phyloP scores from a whole-genome alignment of 2,113 vertebrate species.

The Zosterops lateralis region DNA sequence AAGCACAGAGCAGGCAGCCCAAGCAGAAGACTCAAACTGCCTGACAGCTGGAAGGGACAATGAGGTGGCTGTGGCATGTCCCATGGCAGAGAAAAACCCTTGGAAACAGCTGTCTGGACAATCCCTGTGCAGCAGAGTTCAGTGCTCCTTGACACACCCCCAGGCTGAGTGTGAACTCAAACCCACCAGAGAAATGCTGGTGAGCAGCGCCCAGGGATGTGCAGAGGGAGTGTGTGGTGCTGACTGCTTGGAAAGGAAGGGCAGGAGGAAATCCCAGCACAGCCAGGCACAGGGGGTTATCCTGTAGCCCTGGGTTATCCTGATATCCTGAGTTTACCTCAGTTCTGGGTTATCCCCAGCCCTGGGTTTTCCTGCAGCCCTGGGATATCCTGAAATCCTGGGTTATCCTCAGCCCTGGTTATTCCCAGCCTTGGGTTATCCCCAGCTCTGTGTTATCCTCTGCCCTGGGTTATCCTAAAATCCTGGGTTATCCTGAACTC shows the following conservation, averaged over 20 bases:
- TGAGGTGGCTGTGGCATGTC: neutral
- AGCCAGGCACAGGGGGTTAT: neutral
- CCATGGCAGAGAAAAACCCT: neutral
- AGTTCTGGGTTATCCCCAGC: neutral
- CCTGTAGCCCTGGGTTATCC: neutral
- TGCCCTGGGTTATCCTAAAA: too few species aligned
- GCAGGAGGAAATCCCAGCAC: neutral
- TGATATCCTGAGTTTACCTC: too few species aligned
- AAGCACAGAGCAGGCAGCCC: neutral
- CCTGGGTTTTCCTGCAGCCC: neutral
- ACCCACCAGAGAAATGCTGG: neutral
- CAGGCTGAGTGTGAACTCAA: neutral
- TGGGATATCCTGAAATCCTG: neutral
- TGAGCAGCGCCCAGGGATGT: neutral
- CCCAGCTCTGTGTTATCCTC: neutral
- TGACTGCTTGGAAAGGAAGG: neutral
- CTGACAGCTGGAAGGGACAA: neutral
- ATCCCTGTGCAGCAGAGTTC: neutral
- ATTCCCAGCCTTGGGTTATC: accelerated
- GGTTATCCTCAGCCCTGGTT: too few species aligned
- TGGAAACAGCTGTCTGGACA: neutral
- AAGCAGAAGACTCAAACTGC: neutral
- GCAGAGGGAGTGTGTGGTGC: accelerated
- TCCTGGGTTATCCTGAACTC: neutral
- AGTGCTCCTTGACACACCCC: neutral